Evolutionary conservation across 2,888 invertebrate genomes (phyloP).

Genomic region (Stegophylla sp.): DNA sequence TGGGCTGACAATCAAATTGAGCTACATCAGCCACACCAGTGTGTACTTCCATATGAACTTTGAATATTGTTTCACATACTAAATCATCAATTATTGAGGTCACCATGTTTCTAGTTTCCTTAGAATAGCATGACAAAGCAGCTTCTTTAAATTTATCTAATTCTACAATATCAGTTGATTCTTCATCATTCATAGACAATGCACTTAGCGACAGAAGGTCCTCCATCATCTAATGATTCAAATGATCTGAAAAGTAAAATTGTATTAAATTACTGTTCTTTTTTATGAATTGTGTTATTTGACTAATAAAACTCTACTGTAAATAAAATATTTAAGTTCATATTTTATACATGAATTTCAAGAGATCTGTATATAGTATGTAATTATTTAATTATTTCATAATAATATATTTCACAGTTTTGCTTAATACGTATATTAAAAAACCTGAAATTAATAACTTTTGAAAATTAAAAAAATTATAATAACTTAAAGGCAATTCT

Average conservation of each 20-base stretch:
- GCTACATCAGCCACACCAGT: background rate
- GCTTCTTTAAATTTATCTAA: background rate
- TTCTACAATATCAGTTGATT: slow-evolving; percentile 3
- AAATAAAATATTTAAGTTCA: too few relatives aligned
- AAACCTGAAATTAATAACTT: background rate
- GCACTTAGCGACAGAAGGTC: background rate
- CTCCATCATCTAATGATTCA: slow-evolving; percentile 12
- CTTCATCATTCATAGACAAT: background rate
- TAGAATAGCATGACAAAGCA: background rate
- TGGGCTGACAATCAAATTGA: background rate
- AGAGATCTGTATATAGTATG: too few relatives aligned
- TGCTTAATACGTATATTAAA: background rate
- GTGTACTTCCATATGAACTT: slow-evolving; percentile 30
- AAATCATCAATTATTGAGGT: slow-evolving; percentile 5
- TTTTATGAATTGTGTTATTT: background rate
- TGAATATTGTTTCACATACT: slow-evolving; percentile 11
- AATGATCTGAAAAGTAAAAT: slow-evolving; percentile 53
- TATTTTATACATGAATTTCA: too few relatives aligned
- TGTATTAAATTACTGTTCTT: background rate
- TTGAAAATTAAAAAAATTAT: background rate
- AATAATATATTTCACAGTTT: too few relatives aligned
- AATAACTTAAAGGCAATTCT: too few relatives aligned
- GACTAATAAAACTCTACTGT: too few relatives aligned
- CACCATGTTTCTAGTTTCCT: background rate
- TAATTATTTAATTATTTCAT: background rate